Evolutionary conservation across 2,797 vertebrate species (phyloP), one percentile per base, ranked within the genome.

Genomic region (Spea hammondii): DNA sequence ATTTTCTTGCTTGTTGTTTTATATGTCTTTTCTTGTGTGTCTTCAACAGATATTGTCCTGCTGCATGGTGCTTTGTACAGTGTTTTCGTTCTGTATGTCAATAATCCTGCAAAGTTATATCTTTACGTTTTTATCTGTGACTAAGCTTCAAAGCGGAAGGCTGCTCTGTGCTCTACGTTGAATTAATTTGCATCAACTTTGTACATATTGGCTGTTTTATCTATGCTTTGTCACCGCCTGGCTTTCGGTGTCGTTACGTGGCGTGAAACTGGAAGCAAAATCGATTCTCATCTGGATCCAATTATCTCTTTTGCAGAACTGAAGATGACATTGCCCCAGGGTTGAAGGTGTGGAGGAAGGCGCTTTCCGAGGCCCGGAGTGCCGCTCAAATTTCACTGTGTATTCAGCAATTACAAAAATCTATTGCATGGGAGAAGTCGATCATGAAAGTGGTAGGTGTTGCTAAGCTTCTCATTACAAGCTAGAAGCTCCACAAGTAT

Each of bases 371-470:
- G 88, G 95, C 96, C 3, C 93, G 95, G 62, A 99, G 96, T 84
- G 97, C 97, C 66, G 96, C 97, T 70, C 98, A 99, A 92, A 90
- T 99, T 88, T 96, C 97, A 86, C 96, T 99, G 91, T 99, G 98
- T 84, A 93, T 99, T 88, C 97, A 99, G 91, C 98, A 99, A 81
- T 92, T 99, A 84, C 97, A 99, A 94, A 99, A 97, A 91, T 96
- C 97, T 74, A 98, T 99, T 84, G 98, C 98, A 76, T 99, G 97
- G 98, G 98, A 99, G 91, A 95, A 97, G 88, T 99, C 98, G 82
- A 99, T 99, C 91, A 99, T 99, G 98, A 99, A 99, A 97, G 98
- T 99, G 94, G 98, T 99, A 89, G 93, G 96, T 82, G 88, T 84
- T 86, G 77, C 77, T 10, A 76, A 48, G n/a, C 12, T 54, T 62